Base-by-base conservation (phyloP, 2,113 vertebrate species). In the Bufo bufo region DNA sequence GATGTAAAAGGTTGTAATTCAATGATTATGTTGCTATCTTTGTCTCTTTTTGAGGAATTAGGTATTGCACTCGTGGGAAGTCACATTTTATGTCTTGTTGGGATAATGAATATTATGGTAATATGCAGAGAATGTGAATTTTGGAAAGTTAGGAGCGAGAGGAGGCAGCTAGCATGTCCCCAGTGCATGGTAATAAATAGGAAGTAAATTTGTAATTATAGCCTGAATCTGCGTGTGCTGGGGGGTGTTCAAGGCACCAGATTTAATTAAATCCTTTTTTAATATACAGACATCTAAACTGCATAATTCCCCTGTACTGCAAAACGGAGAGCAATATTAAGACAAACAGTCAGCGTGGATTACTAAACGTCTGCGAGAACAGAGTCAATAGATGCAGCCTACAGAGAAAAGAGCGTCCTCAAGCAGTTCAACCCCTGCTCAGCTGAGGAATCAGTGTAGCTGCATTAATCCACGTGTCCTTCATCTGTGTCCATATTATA, bases 211-310 rank as follows among this genome's bases (percentile, higher is more conserved):
- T 96, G 95, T 96, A 95, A 96, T 96, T 96, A 96, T 96, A 95
- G 94, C 94, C 95, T 96, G 94, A 96, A 95, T 95, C 94, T 92
- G 94, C 95, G 94, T 84, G 59, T 89, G 87, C 81, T 89, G 87
- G 87, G 78, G 86, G 85, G 66, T 78, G 95, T 96, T 96, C 96
- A 94, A 94, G 95, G 95, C 95, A 95, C 96, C 94, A 93, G 95
- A 96, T 96, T 96, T 96, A 96, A 96, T 96, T 96, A 96, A 95
- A 95, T 94, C 94, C 94, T 96, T 96, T 96, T 96, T 96, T 95
- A 96, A 96, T 96, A 96, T 96, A 96, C 95, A 96, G 95, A 94
- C 92, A 94, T 94, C 93, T 94, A 94, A 96, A 96, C 94, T 93
- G 94, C 93, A 95, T 95, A 96, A 96, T 96, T 96, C 93, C 91